phyloP scores from a whole-genome alignment of 2,113 vertebrate genomes.

The Cairina moschata region DNA sequence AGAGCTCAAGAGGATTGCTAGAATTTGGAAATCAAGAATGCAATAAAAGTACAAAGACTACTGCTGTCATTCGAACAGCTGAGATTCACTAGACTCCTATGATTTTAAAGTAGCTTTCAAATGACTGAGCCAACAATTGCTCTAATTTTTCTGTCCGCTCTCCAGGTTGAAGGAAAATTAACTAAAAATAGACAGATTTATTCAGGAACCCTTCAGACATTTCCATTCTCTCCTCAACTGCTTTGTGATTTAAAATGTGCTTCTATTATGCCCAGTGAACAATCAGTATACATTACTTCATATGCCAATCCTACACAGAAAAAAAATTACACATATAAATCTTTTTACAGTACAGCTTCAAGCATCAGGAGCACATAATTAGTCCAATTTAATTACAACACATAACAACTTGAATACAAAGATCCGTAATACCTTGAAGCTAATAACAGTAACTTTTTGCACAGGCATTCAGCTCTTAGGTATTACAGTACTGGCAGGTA shows the following conservation, averaged over 20 bases:
- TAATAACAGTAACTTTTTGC: background rate
- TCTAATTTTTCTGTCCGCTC: background rate
- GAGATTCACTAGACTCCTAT: background rate
- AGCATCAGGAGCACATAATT: background rate
- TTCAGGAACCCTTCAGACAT: background rate
- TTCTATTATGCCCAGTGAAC: background rate
- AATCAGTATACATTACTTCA: background rate
- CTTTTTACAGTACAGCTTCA: background rate
- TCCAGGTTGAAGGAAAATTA: background rate
- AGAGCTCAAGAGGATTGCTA: background rate
- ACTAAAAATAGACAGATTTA: background rate
- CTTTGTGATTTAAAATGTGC: background rate
- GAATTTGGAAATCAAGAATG: background rate
- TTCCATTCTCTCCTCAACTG: background rate
- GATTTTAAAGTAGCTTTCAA: slow-evolving; percentile 19
- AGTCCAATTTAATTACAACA: background rate
- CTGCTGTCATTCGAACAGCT: background rate
- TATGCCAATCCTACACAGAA: background rate
- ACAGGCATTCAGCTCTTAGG: background rate
- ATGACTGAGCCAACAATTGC: background rate
- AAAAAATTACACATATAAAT: background rate
- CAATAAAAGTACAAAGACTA: background rate
- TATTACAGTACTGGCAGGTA: background rate
- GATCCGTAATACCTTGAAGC: background rate
- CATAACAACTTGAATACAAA: background rate